Percentiles rank a stretch among this genome's conserved stretches.
Evolutionary conservation across 2,113 vertebrate species (phyloP).

Genomic region (Ranitomeya variabilis): DNA sequence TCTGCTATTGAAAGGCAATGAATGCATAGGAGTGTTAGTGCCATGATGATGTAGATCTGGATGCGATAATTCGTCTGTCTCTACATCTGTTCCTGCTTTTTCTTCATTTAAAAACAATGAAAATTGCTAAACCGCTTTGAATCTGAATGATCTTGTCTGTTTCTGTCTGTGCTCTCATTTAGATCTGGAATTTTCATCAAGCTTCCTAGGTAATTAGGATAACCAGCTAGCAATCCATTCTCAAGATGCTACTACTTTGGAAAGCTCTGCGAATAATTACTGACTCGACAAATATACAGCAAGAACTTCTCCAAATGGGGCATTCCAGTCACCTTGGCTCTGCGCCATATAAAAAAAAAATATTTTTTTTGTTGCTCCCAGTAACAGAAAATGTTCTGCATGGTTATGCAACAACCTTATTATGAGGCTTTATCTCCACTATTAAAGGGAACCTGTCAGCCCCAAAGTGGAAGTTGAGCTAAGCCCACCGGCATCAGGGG

Average conservation of each 20-base stretch:
- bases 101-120: neutral
- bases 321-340: neutral
- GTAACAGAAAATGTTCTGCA: neutral
- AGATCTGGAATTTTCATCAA: constrained; percentile 24
- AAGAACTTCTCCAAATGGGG: neutral
- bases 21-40: too few relatives aligned
- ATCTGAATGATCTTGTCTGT: neutral
- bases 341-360: constrained; percentile 17
- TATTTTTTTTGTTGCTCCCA: neutral
- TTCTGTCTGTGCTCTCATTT: neutral
- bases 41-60: too few relatives aligned
- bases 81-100: neutral
- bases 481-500: too few relatives aligned
- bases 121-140: neutral
- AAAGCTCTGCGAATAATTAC: constrained; percentile 10
- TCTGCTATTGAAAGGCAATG: too few relatives aligned
- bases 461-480: too few relatives aligned
- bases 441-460: too few relatives aligned
- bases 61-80: neutral
- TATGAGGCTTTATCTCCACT: too few relatives aligned
- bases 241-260: neutral
- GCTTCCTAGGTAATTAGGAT: constrained; percentile 21
- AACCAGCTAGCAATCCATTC: constrained; percentile 33
- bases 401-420: neutral
- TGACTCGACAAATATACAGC: neutral